Base-by-base conservation (phyloP, 2,888 invertebrate genomes). In the Drosophila tripunctata region DNA sequence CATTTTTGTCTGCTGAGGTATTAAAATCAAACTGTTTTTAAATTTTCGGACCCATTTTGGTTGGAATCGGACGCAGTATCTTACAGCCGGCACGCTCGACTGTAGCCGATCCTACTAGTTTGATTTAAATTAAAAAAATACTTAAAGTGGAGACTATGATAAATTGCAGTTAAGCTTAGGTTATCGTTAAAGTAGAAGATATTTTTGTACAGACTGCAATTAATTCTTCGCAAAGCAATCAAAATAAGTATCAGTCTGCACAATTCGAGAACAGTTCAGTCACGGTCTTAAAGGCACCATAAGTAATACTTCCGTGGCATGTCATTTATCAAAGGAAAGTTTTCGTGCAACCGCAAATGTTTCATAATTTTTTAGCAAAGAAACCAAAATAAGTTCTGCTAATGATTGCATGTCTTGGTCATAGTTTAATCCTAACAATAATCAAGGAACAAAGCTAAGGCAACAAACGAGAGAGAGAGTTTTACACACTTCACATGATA, bases 351-450 rank as follows among this genome's bases (percentile, higher is more conserved):
- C 35, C 63, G 50, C 50, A 68, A 67, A 56, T 43, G 61, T 71
- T 73, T 81, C 66, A 75, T 50, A 66, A 74, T 58, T 61, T 57
- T 52, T 38, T 10, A 10, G 54, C 54, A 40, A 64, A 41, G 17
- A 38, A 52, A 7, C 33, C 36, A 41, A 48, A 51, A 38, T 33
- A 70, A 75, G 43, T 56, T 83, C 50, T 67, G 67, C 81, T 86
- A 80, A 80, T 86, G 80, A 78, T 77, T 77, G 84, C 70, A 63
- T 70, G 87, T 52, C 63, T 58, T 35, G 43, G 36, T 14, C 71
- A 60, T 55, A 72, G 64, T 72, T 70, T 57, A 56, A 77, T 58
- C 33, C 45, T 22, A 67, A 51, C 69, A 74, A 55, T 58, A 65
- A 75, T 68, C 64, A 77, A 60, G 40, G 22, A 14, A 63, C 47